These are phyloP conservation scores for Lithosia quadra DNA, from an alignment of 2,888 invertebrate species.

Conservation along the genomic window DNA sequence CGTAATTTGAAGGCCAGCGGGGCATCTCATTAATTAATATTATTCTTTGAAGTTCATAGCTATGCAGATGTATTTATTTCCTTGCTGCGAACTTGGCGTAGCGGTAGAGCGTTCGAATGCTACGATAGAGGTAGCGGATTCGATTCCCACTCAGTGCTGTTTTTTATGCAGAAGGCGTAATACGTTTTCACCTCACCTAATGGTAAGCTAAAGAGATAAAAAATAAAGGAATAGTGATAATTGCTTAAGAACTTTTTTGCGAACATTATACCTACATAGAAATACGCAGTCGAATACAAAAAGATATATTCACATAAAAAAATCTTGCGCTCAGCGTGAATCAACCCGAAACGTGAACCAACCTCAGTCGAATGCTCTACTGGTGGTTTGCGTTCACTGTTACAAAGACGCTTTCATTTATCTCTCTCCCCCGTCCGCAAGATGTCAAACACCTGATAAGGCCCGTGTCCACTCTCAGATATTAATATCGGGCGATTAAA, in stretches of 20 bases:
- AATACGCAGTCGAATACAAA: no score
- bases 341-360: no score
- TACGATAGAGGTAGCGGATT: background rate
- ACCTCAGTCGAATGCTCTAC: no score
- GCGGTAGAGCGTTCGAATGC: background rate
- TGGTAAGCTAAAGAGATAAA: no score
- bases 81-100: background rate
- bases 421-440: background rate
- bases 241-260: no score
- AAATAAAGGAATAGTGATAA: no score
- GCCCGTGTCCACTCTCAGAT: conserved; percentile 7
- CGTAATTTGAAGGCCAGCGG: background rate
- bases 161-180: no score
- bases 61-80: background rate
- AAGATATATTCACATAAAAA: no score
- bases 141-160: background rate
- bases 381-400: background rate
- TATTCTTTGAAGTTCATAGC: background rate
- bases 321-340: no score
- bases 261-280: no score
- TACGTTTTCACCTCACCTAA: no score
- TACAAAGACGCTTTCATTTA: background rate
- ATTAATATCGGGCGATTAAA: conserved; percentile 52
- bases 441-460: conserved; percentile 16
- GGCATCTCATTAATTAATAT: conserved; percentile 1